phyloP scores from a whole-genome alignment of 1,140 invertebrate genomes.

The Samia ricini region DNA sequence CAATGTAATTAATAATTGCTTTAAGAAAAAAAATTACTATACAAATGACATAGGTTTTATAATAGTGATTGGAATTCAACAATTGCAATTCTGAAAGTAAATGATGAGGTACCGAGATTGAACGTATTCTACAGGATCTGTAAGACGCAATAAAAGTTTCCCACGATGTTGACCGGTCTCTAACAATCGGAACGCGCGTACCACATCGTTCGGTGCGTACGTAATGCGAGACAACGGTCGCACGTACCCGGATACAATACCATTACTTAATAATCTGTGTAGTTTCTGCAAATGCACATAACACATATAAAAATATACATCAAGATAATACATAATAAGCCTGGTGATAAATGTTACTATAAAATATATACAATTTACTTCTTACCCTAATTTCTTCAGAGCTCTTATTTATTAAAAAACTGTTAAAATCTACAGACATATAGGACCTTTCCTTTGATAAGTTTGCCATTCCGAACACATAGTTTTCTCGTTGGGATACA shows the following conservation, averaged over 20 bases:
- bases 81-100: no score
- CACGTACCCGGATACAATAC: constrained; percentile 19
- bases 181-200: constrained; percentile 15
- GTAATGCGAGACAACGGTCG: constrained; percentile 14
- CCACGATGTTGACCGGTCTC: constrained; percentile 10
- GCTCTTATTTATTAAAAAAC: no score
- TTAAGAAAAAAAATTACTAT: neutral
- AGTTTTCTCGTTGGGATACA: constrained; percentile 4
- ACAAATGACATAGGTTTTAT: no score
- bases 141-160: constrained; percentile 8
- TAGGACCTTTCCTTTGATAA: neutral
- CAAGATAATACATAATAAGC: no score
- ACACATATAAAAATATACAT: neutral
- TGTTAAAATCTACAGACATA: neutral
- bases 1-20: neutral
- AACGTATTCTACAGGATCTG: neutral
- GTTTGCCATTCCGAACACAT: neutral
- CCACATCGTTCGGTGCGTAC: constrained; percentile 4
- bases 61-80: no score
- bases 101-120: constrained; percentile 6
- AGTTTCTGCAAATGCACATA: constrained; percentile 12
- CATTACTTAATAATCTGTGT: constrained; percentile 10
- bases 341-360: no score
- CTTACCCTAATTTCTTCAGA: no score
- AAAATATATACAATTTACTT: no score